These are phyloP conservation scores for Lymantria monacha DNA, from an alignment of 2,888 invertebrate species.

Conservation along the genomic window DNA sequence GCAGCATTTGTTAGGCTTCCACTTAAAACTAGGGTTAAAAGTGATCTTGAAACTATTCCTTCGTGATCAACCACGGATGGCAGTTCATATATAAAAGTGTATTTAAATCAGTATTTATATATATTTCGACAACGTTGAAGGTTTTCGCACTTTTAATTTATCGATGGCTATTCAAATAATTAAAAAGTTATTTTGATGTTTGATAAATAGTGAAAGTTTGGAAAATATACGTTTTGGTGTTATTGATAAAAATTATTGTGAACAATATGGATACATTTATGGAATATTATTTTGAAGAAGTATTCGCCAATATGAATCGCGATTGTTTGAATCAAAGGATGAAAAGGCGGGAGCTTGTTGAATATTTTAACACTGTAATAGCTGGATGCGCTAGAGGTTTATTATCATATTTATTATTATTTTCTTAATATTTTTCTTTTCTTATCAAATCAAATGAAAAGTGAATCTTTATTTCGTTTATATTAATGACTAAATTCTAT, in stretches of 20 bases:
- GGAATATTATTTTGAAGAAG: constrained; percentile 89
- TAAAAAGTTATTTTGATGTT: background rate
- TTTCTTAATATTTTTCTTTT: background rate
- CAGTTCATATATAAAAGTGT: background rate
- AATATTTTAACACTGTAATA: constrained; percentile 90
- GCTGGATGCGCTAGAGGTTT: constrained; percentile 86
- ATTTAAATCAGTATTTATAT: background rate
- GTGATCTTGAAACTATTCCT: constrained; percentile 51
- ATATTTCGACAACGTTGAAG: background rate
- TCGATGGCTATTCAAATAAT: background rate
- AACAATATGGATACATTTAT: constrained; percentile 88
- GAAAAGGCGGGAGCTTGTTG: constrained; percentile 87
- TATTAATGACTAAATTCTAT: no score
- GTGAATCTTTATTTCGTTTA: no score
- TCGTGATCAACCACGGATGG: constrained; percentile 14
- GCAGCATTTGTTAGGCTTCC: constrained; percentile 57
- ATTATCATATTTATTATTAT: background rate
- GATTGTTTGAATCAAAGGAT: constrained; percentile 87
- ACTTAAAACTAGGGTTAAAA: constrained; percentile 29
- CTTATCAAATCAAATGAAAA: no score
- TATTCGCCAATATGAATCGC: constrained; percentile 87
- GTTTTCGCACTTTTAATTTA: background rate
- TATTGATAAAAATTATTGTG: constrained; percentile 11
- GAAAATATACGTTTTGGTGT: background rate
- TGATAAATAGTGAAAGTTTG: background rate